Base-by-base conservation (phyloP, 2,888 invertebrate species). In the Stenichneumon culpator region DNA sequence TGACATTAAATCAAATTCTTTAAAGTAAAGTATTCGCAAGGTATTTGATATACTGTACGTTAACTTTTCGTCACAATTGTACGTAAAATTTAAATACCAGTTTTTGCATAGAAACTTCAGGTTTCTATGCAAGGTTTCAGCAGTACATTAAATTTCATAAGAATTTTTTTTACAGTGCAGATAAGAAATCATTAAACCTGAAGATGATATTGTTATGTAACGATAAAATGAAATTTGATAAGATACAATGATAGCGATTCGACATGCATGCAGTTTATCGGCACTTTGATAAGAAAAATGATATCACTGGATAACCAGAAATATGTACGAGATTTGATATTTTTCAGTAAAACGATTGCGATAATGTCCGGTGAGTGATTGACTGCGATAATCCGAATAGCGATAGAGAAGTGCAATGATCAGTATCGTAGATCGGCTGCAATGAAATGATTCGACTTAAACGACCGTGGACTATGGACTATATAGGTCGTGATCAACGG, bases 391-490 rank as follows among this genome's bases (percentile, higher is more conserved):
- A 39, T 36, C n/a, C 36, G 11, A 19, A 39, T 9, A 11, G n/a
- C 14, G 9, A 36, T 19, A 28, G 7, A 36, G 39, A 65, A 19
- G 65, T 19, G 39, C 65, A 39, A 65, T 36, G 39, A 39, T 65
- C 65, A 7, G 32, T 36, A 36, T 19, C 36, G 19, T 36, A 65
- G 65, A 65, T 65, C 65, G 14, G 14, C 22, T 14, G 57, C 25
- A 57, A 57, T 57, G 3, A 22, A 57, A 25, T 57, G 57, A 25
- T 22, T 57, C 57, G 25, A 57, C 57, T 57, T 4, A 11, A 57
- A 57, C 25, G 57, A 57, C 57, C 57, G 57, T 57, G 57, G 25
- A 57, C 57, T 57, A 3, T 25, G 57, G 57, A 57, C 25, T 22
- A 9, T 11, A 57, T 25, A 57, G 57, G 22, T 25, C 25, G 57